Base-by-base conservation (phyloP, 2,797 vertebrate genomes). In the Momotus momota region DNA sequence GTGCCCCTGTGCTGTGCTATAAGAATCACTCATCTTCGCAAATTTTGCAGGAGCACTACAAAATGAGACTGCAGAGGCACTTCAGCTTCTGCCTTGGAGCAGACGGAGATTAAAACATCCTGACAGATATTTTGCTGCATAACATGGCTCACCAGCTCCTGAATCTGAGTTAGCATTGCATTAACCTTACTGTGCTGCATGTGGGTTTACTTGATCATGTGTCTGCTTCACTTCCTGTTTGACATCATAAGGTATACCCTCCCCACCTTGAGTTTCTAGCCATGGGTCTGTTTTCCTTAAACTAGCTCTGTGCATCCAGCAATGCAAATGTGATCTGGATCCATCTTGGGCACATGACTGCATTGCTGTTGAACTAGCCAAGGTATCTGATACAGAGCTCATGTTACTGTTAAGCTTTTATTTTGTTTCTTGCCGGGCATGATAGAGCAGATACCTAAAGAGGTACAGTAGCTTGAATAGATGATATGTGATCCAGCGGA, bases 61-160 rank as follows among this genome's bases (percentile, higher is more conserved):
- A 81, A 73, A 60, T 23, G 8, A 11, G 38, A 41, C 17, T 62
- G 27, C 25, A 58, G 43, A 61, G 27, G 10, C 18, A 29, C 43
- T 54, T 69, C 60, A 48, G 13, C 38, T 73, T 83, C 55, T 66
- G 19, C 38, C 33, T 72, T 29, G 13, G 25, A 70, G 43, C 9
- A 45, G 19, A 38, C 1, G 3, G 27, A 29, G 14, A 41, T 41
- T 0, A 0, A 72, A 61, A 25, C 23, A 27, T 69, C 25, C 38
- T 61, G 33, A 80, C 5, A 62, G 65, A 55, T 1, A 3, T 9
- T 88, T 77, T 81, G 38, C 27, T 65, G 14, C 11, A 46, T 7
- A 54, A 13, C 12, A 9, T 10, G 14, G 2, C 3, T 90, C 1
- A 2, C 15, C 31, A 61, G 25, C 26, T 72, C 31, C 78, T 65